A percentile compares a stretch with the other conserved stretches of the same genome.
Evolutionary conservation across 2,113 vertebrate species (phyloP).

Genomic region (Thunnus maccoyii): DNA sequence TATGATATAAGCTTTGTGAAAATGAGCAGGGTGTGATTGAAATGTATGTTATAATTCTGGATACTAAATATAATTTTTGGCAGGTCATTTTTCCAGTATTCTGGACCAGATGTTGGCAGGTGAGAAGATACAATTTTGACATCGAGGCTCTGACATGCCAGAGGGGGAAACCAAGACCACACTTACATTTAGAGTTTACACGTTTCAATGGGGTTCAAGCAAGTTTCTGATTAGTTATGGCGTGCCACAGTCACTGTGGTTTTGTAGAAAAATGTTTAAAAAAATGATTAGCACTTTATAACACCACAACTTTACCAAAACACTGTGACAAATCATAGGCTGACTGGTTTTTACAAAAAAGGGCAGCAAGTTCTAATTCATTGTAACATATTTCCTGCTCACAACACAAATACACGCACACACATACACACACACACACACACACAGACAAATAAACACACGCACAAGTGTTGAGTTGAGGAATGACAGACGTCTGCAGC

Average conservation of each 20-base stretch:
- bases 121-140: slow-evolving; percentile 21
- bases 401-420: slow-evolving; percentile 15
- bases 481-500: slow-evolving; percentile 94
- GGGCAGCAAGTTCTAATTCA: slow-evolving; percentile 51
- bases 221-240: background rate
- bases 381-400: slow-evolving; percentile 69
- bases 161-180: background rate
- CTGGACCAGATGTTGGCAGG: slow-evolving; percentile 37
- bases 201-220: background rate
- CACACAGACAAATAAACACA: slow-evolving; percentile 77
- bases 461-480: slow-evolving; percentile 88
- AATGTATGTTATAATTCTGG: slow-evolving; percentile 14
- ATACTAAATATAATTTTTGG: slow-evolving; percentile 24
- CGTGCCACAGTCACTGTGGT: background rate
- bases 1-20: background rate
- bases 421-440: slow-evolving; percentile 78
- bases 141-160: background rate
- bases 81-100: slow-evolving; percentile 7
- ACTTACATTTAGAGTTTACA: background rate
- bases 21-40: slow-evolving; percentile 7
- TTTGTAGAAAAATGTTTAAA: slow-evolving; percentile 23
- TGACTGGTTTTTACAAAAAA: slow-evolving; percentile 23
- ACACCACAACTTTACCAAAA: slow-evolving; percentile 19
- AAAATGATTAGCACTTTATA: slow-evolving; percentile 41
- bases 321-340: slow-evolving; percentile 17